Evolutionary conservation across 2,888 invertebrate genomes (phyloP), one percentile per base, ranked within the genome.

Genomic region (Metalampra italica): DNA sequence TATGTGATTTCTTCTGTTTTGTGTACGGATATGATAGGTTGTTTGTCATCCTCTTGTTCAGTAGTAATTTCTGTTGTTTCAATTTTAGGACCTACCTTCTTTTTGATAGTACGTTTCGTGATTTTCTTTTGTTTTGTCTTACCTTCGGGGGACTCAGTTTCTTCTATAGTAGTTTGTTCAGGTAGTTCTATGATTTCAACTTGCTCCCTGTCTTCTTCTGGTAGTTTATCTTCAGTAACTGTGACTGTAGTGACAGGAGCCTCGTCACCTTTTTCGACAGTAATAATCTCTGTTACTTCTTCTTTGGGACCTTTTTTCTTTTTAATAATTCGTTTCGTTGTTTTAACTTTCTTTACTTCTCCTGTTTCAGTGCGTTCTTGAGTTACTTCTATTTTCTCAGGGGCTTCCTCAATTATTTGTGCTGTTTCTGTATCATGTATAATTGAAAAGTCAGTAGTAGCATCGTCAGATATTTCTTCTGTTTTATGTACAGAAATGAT

Each of bases 291-390:
- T 0, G 60, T 59, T 3, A 57, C 45, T 46, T 63, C 69, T 9
- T 62, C 52, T 47, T 69, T 70, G 1, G 64, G 49, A 59, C 73
- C 47, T 64, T 68, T n/a, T 62, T 70, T 62, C 45, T 56, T 64
- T 60, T 63, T 32, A 62, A 51, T 78, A 5, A 78, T 39, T 2
- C 53, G 52, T 36, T 51, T 54, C 7, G 50, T 46, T 1, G 45
- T 55, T 37, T 53, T 51, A 5, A 52, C 38, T 15, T 43, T 50
- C 4, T 49, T 32, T n/a, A 47, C 45, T 29, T 71, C 73, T 1
- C 72, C 75, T 56, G 69, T 60, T 45, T 69, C 53, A 3, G 82
- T 78, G 8, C 71, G 66, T n/a, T 81, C 75, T 58, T 82, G 78
- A 7, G 80, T 78, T 3, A 81, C 56, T 15, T 74, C 73, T 3